Conservation (phyloP, 2,797 vertebrate genomes). For the Champsocephalus gunnari region DNA sequence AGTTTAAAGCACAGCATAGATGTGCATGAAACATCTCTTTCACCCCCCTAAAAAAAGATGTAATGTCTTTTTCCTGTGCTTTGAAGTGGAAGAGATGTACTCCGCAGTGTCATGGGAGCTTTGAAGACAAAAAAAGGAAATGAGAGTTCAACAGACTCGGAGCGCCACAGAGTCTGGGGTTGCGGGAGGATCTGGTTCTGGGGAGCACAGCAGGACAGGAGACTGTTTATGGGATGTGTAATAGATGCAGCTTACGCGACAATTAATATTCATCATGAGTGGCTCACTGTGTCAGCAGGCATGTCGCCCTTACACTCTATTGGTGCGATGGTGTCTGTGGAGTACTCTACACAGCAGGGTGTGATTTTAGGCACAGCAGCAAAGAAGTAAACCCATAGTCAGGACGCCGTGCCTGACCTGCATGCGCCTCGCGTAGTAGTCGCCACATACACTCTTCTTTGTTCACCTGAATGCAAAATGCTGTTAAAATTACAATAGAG, state of each 20-base stretch:
- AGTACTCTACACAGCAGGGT: slow-evolving; percentile 55
- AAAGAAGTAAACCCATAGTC: slow-evolving; percentile 21
- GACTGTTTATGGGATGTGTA: slow-evolving; percentile 49
- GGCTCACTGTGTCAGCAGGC: slow-evolving; percentile 43
- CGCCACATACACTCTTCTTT: slow-evolving; percentile 46
- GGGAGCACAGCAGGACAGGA: slow-evolving; percentile 17
- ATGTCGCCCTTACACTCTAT: slow-evolving; percentile 42
- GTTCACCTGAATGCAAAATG: slow-evolving; percentile 58
- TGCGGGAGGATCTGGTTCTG: slow-evolving; percentile 47
- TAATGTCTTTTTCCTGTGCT: slow-evolving; percentile 63
- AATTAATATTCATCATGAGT: slow-evolving; percentile 52
- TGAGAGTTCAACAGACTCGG: slow-evolving; percentile 67
- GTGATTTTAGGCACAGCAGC: slow-evolving; percentile 55
- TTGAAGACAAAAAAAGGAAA: slow-evolving; percentile 75
- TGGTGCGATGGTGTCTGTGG: slow-evolving; percentile 39
- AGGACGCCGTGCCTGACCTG: slow-evolving; percentile 28
- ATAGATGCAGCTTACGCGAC: slow-evolving; percentile 45
- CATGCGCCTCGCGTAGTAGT: slow-evolving; percentile 32
- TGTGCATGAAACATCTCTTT: slow-evolving; percentile 49
- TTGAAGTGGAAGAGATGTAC: slow-evolving; percentile 69
- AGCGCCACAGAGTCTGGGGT: slow-evolving; percentile 70
- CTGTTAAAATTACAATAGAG: slow-evolving; percentile 36
- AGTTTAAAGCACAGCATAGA: slow-evolving; percentile 6
- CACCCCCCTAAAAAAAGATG: slow-evolving; percentile 35
- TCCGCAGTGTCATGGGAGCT: slow-evolving; percentile 44